Percentiles rank a stretch among this genome's conserved stretches.
Conservation (phyloP, 2,113 vertebrate species). For the Acrocephalus kingi region DNA sequence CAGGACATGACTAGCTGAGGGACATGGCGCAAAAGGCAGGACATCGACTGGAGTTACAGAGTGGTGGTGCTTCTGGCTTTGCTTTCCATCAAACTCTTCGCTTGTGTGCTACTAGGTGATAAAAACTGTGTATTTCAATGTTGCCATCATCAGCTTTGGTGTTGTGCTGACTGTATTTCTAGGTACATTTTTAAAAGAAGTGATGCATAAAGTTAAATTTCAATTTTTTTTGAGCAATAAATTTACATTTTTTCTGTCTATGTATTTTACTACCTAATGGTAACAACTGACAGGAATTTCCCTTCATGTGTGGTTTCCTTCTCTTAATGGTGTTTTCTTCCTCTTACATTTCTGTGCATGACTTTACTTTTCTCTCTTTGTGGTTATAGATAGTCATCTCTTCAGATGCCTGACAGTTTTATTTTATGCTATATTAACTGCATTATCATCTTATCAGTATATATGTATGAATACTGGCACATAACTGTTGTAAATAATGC, state of each 20-base stretch:
- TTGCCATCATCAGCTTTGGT: background rate
- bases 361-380: background rate
- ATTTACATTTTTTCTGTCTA: background rate
- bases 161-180: background rate
- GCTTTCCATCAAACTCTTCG: background rate
- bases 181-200: background rate
- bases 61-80: background rate
- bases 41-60: accelerated
- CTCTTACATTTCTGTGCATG: background rate
- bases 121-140: background rate
- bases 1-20: background rate
- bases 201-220: background rate
- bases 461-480: too few relatives aligned
- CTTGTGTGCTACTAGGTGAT: background rate
- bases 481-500: background rate
- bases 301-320: background rate
- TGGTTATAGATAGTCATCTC: background rate
- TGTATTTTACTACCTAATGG: background rate
- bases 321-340: background rate
- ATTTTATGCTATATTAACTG: background rate
- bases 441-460: background rate
- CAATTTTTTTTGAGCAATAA: background rate
- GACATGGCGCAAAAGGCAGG: background rate
- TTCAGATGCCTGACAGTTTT: background rate
- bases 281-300: background rate